Conservation (phyloP, 2,113 vertebrate genomes). For the Lanius ludovicianus region DNA sequence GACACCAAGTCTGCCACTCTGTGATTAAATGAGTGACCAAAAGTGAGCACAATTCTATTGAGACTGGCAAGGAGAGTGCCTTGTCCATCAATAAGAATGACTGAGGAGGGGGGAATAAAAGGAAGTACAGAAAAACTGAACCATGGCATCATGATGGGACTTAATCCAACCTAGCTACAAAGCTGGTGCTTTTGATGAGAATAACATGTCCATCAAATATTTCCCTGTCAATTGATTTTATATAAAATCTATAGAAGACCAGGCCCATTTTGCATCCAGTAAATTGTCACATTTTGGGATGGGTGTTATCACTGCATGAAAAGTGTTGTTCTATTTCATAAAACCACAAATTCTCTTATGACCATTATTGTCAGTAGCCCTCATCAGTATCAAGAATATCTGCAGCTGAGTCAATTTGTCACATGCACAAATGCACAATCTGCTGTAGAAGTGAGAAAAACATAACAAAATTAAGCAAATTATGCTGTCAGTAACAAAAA, state of each 20-base stretch:
- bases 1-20: not conserved
- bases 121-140: not conserved
- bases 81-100: not conserved
- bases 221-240: not conserved
- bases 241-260: not conserved
- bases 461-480: not conserved
- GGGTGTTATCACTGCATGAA: not conserved
- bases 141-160: not conserved
- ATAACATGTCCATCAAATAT: not conserved
- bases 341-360: not conserved
- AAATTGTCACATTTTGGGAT: not conserved
- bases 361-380: not conserved
- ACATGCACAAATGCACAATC: not conserved
- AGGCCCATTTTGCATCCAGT: not conserved
- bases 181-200: not conserved
- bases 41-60: not conserved
- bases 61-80: not conserved
- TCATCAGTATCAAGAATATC: not conserved
- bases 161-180: not conserved
- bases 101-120: rapidly evolving
- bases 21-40: not conserved
- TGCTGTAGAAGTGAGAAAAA: not conserved
- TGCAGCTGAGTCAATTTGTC: not conserved
- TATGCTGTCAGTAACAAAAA: not conserved
- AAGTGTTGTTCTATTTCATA: not conserved